Evolutionary conservation across 2,888 invertebrate genomes (phyloP).

Genomic region (Nymphalis urticae): DNA sequence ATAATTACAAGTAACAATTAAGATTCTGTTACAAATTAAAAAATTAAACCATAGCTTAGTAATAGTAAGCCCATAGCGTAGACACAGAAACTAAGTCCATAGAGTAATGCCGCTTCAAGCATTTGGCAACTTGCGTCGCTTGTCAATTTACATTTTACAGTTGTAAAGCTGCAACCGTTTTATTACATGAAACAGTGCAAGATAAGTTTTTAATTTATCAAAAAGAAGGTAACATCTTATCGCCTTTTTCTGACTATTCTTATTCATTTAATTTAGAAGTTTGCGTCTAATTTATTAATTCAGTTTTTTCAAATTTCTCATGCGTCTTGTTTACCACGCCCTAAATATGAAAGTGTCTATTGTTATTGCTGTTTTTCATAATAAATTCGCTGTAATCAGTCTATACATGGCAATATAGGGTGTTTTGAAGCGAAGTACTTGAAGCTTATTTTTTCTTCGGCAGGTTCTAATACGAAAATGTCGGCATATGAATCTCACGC

Average conservation of each 20-base stretch:
- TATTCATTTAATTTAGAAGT: background rate
- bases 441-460: slow-evolving; percentile 60
- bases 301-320: background rate
- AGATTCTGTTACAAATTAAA: too few relatives aligned
- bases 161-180: slow-evolving; percentile 5
- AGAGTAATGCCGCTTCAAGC: background rate
- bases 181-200: background rate
- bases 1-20: too few relatives aligned
- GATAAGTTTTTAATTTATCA: background rate
- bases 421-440: slow-evolving; percentile 39
- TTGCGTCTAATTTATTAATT: background rate
- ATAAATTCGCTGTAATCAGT: background rate
- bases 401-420: too few relatives aligned
- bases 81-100: too few relatives aligned
- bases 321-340: slow-evolving; percentile 34
- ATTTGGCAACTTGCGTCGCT: background rate
- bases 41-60: slow-evolving; percentile 4
- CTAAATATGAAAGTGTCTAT: slow-evolving; percentile 15
- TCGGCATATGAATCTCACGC: slow-evolving; percentile 67
- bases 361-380: background rate
- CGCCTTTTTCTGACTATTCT: background rate
- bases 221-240: background rate
- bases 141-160: background rate
- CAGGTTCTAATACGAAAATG: slow-evolving; percentile 69
- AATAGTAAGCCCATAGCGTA: too few relatives aligned